Conservation (phyloP, 1,140 invertebrate genomes). For the Thaumetopoea pityocampa region DNA sequence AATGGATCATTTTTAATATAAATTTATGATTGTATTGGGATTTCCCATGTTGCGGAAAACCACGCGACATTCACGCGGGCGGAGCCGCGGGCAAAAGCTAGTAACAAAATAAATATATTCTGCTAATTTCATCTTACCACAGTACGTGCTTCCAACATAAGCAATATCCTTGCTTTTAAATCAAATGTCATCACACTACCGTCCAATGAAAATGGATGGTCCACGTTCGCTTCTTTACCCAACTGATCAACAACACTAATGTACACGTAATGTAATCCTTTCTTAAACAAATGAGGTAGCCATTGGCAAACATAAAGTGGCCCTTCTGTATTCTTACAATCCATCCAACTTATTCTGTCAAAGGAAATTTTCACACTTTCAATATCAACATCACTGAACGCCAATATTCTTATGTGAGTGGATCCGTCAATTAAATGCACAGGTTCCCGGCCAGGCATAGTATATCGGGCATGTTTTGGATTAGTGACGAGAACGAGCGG, state of each 20-base stretch:
- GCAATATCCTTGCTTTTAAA: slow-evolving; percentile 80
- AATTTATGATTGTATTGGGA: too few species aligned
- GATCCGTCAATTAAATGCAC: slow-evolving; percentile 81
- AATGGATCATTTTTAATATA: too few species aligned
- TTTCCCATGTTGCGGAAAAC: too few species aligned
- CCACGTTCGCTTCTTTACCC: slow-evolving; percentile 76
- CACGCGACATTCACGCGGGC: too few species aligned
- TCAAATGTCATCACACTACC: slow-evolving; percentile 80
- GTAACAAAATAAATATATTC: slow-evolving; percentile 3
- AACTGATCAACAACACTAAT: slow-evolving; percentile 79
- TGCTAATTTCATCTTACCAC: slow-evolving; percentile 80
- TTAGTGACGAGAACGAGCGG: slow-evolving; percentile 91
- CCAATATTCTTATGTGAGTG: slow-evolving; percentile 87
- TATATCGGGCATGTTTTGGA: slow-evolving; percentile 89
- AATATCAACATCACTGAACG: slow-evolving; percentile 83
- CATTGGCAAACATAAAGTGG: slow-evolving; percentile 85
- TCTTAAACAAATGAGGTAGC: slow-evolving; percentile 80
- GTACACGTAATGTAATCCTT: slow-evolving; percentile 83
- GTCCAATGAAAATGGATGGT: slow-evolving; percentile 88
- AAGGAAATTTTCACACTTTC: slow-evolving; percentile 82
- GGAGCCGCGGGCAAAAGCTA: too few species aligned
- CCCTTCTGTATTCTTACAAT: slow-evolving; percentile 78
- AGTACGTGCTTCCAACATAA: slow-evolving; percentile 84
- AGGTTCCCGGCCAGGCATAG: slow-evolving; percentile 85
- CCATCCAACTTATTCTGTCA: slow-evolving; percentile 77